phyloP scores from a whole-genome alignment of 2,113 vertebrate species.

The Microtus ochrogaster region DNA sequence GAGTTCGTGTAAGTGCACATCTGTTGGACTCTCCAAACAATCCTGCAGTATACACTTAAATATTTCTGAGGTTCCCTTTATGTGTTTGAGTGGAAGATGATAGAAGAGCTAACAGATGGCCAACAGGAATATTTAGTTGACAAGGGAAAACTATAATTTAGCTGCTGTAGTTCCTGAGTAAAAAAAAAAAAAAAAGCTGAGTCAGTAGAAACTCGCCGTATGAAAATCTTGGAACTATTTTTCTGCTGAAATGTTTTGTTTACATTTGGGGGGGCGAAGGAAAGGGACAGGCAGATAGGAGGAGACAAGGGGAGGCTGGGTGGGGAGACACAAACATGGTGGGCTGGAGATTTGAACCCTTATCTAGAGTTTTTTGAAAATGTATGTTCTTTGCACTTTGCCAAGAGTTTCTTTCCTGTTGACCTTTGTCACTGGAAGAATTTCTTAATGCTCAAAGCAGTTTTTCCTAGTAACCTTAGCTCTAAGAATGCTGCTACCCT shows the following conservation, averaged over 20 bases:
- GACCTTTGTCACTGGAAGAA: slow-evolving; percentile 60
- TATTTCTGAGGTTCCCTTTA: slow-evolving; percentile 63
- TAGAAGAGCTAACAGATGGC: slow-evolving; percentile 72
- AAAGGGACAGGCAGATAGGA: neutral
- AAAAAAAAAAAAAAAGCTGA: neutral
- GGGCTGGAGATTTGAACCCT: neutral
- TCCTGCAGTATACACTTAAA: slow-evolving; percentile 44
- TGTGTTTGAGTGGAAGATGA: slow-evolving; percentile 55
- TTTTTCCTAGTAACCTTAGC: slow-evolving; percentile 58
- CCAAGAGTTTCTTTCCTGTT: slow-evolving; percentile 55
- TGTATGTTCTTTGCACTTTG: neutral
- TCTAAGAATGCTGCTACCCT: slow-evolving; percentile 44
- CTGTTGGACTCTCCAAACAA: slow-evolving; percentile 58
- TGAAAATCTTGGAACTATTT: slow-evolving; percentile 30
- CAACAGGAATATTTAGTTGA: slow-evolving; percentile 52
- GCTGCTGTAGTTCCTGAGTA: neutral
- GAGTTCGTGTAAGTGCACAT: slow-evolving; percentile 54
- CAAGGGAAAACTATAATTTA: slow-evolving; percentile 3
- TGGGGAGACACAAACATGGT: neutral
- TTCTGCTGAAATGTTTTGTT: slow-evolving; percentile 20
- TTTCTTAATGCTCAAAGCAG: slow-evolving; percentile 12
- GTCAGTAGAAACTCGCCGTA: slow-evolving; percentile 32
- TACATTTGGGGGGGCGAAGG: too few species aligned
- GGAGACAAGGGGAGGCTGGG: neutral
- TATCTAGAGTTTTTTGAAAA: neutral